These are phyloP conservation scores for Aegithalos caudatus DNA, from an alignment of 2,113 vertebrate species.

Conservation along the genomic window DNA sequence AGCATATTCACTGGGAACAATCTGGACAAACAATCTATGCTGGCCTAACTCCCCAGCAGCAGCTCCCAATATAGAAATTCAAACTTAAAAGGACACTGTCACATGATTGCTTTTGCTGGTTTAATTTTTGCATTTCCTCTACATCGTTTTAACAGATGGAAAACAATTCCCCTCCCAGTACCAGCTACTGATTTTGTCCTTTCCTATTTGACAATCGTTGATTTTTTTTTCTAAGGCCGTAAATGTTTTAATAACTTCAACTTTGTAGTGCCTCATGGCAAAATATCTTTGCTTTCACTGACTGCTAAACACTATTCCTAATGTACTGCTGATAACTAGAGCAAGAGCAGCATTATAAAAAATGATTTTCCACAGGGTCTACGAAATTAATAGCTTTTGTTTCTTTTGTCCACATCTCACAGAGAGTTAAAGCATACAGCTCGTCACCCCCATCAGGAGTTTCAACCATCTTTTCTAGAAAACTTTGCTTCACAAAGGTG, in stretches of 20 bases:
- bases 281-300: slow-evolving; percentile 44
- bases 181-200: slow-evolving; percentile 41
- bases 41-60: not conserved
- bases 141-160: not conserved
- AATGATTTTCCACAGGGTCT: not conserved
- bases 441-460: not conserved
- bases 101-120: slow-evolving; percentile 2
- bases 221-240: slow-evolving; percentile 37
- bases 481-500: not conserved
- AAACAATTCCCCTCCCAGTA: slow-evolving; percentile 32
- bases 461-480: not conserved
- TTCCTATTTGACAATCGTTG: slow-evolving; percentile 52
- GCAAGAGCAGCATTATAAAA: not conserved
- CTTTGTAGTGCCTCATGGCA: slow-evolving; percentile 49
- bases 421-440: not conserved
- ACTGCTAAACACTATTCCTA: slow-evolving; percentile 34
- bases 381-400: slow-evolving; percentile 17
- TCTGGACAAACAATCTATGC: not conserved
- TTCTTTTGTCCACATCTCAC: not conserved
- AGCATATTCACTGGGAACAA: not conserved
- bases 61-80: not conserved
- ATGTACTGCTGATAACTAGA: slow-evolving; percentile 1
- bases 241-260: slow-evolving; percentile 68
- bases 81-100: slow-evolving; percentile 21
- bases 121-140: slow-evolving; percentile 50